Evolutionary conservation across 2,797 vertebrate species (phyloP), one percentile per base, ranked within the genome.

Genomic region (Ibycter americanus): DNA sequence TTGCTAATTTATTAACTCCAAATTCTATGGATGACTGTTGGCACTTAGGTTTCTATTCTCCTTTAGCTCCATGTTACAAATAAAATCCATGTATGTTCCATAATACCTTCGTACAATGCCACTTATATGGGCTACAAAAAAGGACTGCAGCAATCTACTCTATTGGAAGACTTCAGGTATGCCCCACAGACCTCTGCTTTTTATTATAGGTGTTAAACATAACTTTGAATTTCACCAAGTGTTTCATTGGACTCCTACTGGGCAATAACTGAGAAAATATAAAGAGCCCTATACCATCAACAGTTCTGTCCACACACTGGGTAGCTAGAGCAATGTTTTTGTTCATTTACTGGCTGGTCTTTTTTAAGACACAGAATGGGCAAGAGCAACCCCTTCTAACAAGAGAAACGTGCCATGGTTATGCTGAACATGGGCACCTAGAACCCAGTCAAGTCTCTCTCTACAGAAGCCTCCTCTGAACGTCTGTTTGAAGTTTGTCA

Each of bases 151-250:
- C 5, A 38, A n/a, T 11, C 26, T 56, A 4, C 34, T 77, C 52
- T 27, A 6, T 4, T 56, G 44, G 27, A 89, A 87, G 32, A 65
- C 8, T 61, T 84, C 34, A 46, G 42, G 7, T 65, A 29, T 4
- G 9, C 49, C 31, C 49, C 71, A 29, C 6, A 47, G 19, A 67
- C 2, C 2, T 19, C 3, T 16, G 9, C 31, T 34, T 52, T 17
- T 27, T 23, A 36, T 44, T 63, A 38, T 0, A 36, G 9, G 6
- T 1, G 16, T 67, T 78, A 71, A 84, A 72, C 1, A 0, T 17
- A 49, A 54, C 36, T 81, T 42, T 12, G 32, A 47, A 15, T 25
- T 84, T 49, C 29, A 59, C 36, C 14, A 49, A 46, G 15, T 32
- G 6, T 49, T 76, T 66, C 17, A 22, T 0, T 44, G 34, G 26